These are phyloP conservation scores for Scaptomyza graminum DNA, from an alignment of 1,140 invertebrate genomes.

Conservation along the genomic window DNA sequence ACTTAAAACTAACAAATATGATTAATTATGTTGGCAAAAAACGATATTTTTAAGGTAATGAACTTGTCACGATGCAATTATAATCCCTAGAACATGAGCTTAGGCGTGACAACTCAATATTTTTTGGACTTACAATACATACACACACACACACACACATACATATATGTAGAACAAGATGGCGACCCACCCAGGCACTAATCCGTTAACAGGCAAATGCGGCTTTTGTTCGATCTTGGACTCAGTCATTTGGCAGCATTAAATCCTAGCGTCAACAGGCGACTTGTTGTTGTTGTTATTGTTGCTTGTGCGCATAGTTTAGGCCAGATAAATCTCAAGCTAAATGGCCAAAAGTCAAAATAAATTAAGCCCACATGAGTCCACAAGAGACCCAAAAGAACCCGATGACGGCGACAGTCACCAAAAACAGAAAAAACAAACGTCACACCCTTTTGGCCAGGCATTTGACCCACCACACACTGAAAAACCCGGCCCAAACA, in stretches of 20 bases:
- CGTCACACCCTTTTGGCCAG: constrained; percentile 80
- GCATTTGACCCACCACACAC: constrained; percentile 68
- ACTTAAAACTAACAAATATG: not conserved
- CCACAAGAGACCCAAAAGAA: constrained; percentile 21
- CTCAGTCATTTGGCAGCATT: constrained; percentile 69
- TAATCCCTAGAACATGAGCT: constrained; percentile 27
- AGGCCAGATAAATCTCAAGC: constrained; percentile 80
- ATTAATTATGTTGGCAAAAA: too few species aligned
- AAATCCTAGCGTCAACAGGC: constrained; percentile 75
- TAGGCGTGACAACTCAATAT: constrained; percentile 70
- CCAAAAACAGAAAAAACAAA: constrained; percentile 60
- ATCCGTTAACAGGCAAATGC: constrained; percentile 55
- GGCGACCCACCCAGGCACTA: constrained; percentile 60
- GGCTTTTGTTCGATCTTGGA: not conserved
- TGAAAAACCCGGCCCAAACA: constrained; percentile 39
- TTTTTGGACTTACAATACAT: constrained; percentile 40
- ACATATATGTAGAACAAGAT: constrained; percentile 24
- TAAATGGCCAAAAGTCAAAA: constrained; percentile 82
- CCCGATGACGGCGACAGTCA: constrained; percentile 47
- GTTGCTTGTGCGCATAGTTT: constrained; percentile 69
- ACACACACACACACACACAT: too few species aligned
- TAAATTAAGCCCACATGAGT: constrained; percentile 81
- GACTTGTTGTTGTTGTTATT: constrained; percentile 25
- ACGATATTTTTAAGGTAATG: constrained; percentile 5
- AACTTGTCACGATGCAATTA: constrained; percentile 15